Evolutionary conservation across 2,797 vertebrate genomes (phyloP).

Genomic region (Crax fasciolata): DNA sequence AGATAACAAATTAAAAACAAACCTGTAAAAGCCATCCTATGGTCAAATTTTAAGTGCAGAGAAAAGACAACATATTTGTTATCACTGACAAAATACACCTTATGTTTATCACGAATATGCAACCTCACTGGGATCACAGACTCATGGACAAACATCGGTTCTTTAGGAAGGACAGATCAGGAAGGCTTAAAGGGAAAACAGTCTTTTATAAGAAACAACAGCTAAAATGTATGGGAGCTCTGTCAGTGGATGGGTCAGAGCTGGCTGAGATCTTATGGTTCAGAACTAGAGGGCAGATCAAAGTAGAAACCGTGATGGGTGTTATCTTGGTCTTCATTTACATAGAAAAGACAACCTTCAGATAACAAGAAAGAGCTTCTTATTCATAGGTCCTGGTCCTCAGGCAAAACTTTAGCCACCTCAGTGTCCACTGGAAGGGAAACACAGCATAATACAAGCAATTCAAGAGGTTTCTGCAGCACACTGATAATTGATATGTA

Average conservation of each 20-base stretch:
- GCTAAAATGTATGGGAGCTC: background rate
- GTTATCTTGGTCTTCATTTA: background rate
- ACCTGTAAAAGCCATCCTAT: background rate
- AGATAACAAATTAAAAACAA: background rate
- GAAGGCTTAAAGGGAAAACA: background rate
- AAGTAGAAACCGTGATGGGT: background rate
- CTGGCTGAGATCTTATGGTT: background rate
- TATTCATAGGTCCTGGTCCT: background rate
- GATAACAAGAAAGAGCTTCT: background rate
- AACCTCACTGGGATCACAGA: background rate
- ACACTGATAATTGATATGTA: background rate
- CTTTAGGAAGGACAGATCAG: background rate
- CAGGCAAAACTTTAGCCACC: background rate
- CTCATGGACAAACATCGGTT: background rate
- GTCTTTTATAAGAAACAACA: background rate
- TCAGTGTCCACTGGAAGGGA: background rate
- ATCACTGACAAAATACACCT: background rate
- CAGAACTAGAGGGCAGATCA: background rate
- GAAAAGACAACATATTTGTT: background rate
- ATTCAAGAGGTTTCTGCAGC: background rate
- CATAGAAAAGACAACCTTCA: background rate
- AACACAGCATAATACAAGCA: background rate
- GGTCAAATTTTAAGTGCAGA: background rate
- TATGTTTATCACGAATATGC: background rate
- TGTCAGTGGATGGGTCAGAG: background rate